Conservation (phyloP, 2,888 invertebrate species). For the Gisinianus flammeolus region DNA sequence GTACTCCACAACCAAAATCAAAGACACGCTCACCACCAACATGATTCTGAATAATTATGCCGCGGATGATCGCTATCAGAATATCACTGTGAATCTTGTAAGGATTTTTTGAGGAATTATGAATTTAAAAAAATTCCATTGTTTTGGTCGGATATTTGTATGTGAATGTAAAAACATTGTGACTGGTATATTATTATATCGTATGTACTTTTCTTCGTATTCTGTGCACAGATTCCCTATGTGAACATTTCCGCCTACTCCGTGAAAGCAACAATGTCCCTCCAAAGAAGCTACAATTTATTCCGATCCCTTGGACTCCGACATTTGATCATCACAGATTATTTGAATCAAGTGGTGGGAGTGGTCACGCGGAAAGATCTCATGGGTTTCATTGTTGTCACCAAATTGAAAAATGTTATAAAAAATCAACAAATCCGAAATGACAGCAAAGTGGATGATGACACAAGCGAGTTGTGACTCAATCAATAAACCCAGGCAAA, state of each 20-base stretch:
- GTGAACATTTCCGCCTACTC: constrained; percentile 62
- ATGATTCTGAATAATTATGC: constrained; percentile 51
- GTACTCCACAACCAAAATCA: constrained; percentile 55
- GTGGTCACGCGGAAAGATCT: constrained; percentile 63
- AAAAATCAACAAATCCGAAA: constrained; percentile 26
- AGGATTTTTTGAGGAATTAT: constrained; percentile 13
- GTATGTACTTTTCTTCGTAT: neutral
- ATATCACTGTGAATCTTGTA: constrained; percentile 53
- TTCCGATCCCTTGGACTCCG: constrained; percentile 63
- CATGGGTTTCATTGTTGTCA: constrained; percentile 63
- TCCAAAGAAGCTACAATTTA: constrained; percentile 62
- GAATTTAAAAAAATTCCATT: neutral
- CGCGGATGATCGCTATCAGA: constrained; percentile 43
- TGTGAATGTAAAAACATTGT: neutral
- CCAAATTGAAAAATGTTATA: constrained; percentile 58
- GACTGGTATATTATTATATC: neutral
- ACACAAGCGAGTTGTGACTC: too few species aligned
- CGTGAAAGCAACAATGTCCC: constrained; percentile 62
- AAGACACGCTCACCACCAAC: constrained; percentile 50
- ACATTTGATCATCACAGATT: constrained; percentile 62
- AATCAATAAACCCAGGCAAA: neutral
- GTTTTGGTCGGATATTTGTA: neutral
- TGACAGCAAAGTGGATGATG: too few species aligned
- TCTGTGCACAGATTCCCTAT: constrained; percentile 57
- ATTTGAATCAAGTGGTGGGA: constrained; percentile 61